These are phyloP conservation scores for Mormyrus proboscirostris DNA, from an alignment of 2,797 vertebrate species.

Conservation along the genomic window DNA sequence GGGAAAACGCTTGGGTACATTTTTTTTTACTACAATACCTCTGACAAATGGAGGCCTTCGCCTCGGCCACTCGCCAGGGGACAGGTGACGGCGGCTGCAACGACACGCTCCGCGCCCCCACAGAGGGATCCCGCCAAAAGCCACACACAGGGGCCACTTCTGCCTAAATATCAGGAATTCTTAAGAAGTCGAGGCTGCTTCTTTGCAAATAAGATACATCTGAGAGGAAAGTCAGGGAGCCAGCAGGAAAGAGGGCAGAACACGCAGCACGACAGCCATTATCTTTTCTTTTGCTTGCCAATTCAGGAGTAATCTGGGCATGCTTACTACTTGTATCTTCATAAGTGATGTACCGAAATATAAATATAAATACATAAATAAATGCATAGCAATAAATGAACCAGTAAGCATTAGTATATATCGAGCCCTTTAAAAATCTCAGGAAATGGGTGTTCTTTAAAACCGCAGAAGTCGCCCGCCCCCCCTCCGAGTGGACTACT, in stretches of 20 bases:
- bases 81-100: conserved; percentile 53
- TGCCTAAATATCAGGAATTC: conserved; percentile 61
- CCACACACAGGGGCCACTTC: conserved; percentile 36
- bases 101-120: conserved; percentile 49
- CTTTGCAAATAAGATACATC: conserved; percentile 70
- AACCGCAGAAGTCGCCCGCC: conserved; percentile 39
- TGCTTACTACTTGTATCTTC: neutral
- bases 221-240: conserved; percentile 55
- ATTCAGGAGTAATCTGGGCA: neutral
- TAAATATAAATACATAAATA: neutral
- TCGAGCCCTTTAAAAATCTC: neutral
- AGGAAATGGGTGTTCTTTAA: conserved; percentile 48
- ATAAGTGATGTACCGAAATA: neutral
- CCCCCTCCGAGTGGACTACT: neutral
- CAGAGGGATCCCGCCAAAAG: conserved; percentile 48
- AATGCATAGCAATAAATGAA: neutral
- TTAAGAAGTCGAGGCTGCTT: conserved; percentile 59
- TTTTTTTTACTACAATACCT: neutral
- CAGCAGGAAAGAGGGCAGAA: neutral
- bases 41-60: conserved; percentile 84
- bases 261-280: neutral
- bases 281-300: neutral
- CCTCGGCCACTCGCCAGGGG: conserved; percentile 50
- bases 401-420: neutral
- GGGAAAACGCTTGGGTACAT: conserved; percentile 52